Evolutionary conservation across 2,113 vertebrate genomes (phyloP).

Genomic region (Etheostoma spectabile): DNA sequence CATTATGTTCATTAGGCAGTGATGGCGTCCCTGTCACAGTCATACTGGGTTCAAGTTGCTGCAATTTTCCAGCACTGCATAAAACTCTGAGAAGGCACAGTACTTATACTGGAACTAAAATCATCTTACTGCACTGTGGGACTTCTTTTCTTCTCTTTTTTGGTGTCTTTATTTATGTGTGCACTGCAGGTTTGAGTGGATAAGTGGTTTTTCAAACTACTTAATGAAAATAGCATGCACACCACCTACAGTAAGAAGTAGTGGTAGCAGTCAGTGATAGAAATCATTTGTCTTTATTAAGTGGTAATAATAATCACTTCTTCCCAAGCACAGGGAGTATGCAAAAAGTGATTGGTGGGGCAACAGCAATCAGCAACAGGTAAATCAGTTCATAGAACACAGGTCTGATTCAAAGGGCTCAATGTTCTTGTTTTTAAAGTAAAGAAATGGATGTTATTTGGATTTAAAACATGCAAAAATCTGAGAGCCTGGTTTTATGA

Average conservation of each 20-base stretch:
- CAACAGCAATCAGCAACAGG: no score
- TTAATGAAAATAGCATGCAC: not conserved
- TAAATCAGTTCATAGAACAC: not conserved
- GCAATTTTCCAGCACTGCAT: slow-evolving; percentile 5
- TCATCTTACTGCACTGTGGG: not conserved
- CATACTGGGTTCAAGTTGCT: slow-evolving; percentile 8
- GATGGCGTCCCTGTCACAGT: slow-evolving; percentile 29
- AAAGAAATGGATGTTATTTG: not conserved
- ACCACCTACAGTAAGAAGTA: not conserved
- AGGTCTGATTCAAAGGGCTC: not conserved
- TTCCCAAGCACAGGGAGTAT: not conserved
- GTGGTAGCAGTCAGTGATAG: slow-evolving; percentile 17
- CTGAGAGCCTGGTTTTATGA: not conserved
- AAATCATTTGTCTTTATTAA: not conserved
- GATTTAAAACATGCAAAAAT: not conserved
- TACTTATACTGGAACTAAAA: not conserved
- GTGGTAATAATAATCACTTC: slow-evolving; percentile 16
- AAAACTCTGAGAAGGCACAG: not conserved
- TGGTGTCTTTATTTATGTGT: not conserved
- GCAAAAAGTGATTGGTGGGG: not conserved
- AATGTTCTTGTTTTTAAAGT: not conserved
- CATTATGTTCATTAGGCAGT: slow-evolving; percentile 41
- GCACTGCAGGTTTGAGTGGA: not conserved
- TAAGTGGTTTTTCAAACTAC: not conserved
- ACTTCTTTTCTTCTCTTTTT: not conserved